Base-by-base conservation (phyloP, 2,888 invertebrate species). In the Lithosia quadra region DNA sequence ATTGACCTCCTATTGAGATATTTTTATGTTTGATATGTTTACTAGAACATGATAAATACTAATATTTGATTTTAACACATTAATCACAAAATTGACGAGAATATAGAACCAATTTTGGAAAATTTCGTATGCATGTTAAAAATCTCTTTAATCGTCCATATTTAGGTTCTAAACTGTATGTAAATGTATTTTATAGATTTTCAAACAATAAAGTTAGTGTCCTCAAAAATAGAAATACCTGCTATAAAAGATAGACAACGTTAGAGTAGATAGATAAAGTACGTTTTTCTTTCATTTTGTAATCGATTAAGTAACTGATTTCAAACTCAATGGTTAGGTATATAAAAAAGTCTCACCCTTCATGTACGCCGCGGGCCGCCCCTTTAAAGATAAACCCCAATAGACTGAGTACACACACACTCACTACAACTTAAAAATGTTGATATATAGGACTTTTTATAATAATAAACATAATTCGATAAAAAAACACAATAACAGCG, bases 341-440 rank as follows among this genome's bases (percentile, higher is more conserved):
- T 78, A 80, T 77, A 81, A 65, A 73, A 79, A 77, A 77, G 68
- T 81, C 93, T 94, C 89, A 94, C 94, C 94, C 93, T 94, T 94
- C 94, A 94, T 94, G 85, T 90, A 88, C 83, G 77, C 69, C 82
- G 75, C 76, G 75, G 76, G 74, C 83, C 85, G 81, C 89, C 90
- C 89, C 87, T 89, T 84, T 80, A 76, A 75, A 80, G 69, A 81
- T 71, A 77, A 81, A 74, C 78, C 77, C 80, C 81, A 78, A 77
- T 80, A 71, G 70, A 49, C 49, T 74, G 78, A 77, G 86, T 83
- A 85, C 84, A 88, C 86, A 88, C 85, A 85, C 75, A 73, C 73
- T 73, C 73, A 76, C 76, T 76, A 72, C 82, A 78, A 81, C 79
- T 88, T 77, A 84, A 88, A 89, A 89, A 83, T 84, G 88, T 87